Percentiles rank a stretch among this genome's conserved stretches.
phyloP scores from a whole-genome alignment of 2,888 invertebrate genomes.

The Drosophila histrio region DNA sequence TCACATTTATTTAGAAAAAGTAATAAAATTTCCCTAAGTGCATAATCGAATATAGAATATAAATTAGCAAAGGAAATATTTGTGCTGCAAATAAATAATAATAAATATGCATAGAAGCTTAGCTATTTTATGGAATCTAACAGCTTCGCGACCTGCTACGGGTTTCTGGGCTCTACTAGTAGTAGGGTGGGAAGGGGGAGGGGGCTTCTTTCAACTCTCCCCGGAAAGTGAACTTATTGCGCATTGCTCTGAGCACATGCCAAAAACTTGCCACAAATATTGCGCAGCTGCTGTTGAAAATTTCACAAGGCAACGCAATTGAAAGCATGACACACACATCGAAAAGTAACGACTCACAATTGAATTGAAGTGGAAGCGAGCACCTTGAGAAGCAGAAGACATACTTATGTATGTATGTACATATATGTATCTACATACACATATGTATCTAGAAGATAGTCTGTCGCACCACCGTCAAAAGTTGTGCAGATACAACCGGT shows the following conservation, averaged over 20 bases:
- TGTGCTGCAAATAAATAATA: neutral
- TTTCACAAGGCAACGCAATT: conserved; percentile 62
- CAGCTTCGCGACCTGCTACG: conserved; percentile 22
- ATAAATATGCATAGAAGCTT: too few species aligned
- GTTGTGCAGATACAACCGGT: conserved; percentile 42
- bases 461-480: conserved; percentile 7
- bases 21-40: neutral
- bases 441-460: conserved; percentile 28
- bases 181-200: too few species aligned
- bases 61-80: neutral
- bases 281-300: conserved; percentile 68
- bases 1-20: too few species aligned
- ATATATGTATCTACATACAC: neutral
- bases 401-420: too few species aligned
- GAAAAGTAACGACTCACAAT: conserved; percentile 50
- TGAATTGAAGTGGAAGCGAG: conserved; percentile 34
- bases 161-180: neutral
- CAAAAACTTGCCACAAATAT: conserved; percentile 64
- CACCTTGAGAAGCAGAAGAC: conserved; percentile 58
- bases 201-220: too few species aligned
- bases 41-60: neutral
- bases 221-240: conserved; percentile 38
- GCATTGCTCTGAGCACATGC: conserved; percentile 64
- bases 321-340: conserved; percentile 39
- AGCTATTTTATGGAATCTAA: neutral